Evolutionary conservation across 2,113 vertebrate genomes (phyloP), one percentile per base, ranked within the genome.

Genomic region (Cyanocitta stelleri): DNA sequence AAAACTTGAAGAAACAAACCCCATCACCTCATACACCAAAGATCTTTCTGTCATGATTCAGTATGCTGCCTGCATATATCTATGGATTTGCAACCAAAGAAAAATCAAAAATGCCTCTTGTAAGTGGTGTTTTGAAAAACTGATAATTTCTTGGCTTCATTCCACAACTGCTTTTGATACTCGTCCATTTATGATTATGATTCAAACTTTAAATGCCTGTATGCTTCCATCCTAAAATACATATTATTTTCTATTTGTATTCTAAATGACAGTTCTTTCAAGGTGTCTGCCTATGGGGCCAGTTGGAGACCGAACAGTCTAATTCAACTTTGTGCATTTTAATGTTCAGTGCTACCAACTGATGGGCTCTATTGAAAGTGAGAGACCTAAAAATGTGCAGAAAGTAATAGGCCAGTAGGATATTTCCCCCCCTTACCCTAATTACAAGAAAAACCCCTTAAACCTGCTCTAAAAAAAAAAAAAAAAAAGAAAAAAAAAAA

Each of bases 131-230:
- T 93, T 95, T 91, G 78, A 93, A 95, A 97, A 96, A 63, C 24
- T 84, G 92, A 95, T 96, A 90, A 88, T 72, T 96, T 92, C 68
- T 91, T 96, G 93, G 96, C 95, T 58, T 89, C 43, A 8, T 93
- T 96, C 92, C 96, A 96, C 68, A 30, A 46, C 68, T 64, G 64
- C 3, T 93, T 97, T 92, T 95, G 90, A 96, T 75, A 74, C 67
- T 94, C 0, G 0, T 63, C 73, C 29, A 2, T 78, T 93, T 83
- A 39, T 3, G 5, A 92, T 83, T 91, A 71, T 3, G 3, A 84
- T 63, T 94, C 56, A 92, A 91, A 91, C 49, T 84, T 92, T 72
- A 75, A 87, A 91, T n/a, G 59, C 20, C 44, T 93, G 33, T 62
- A 16, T 26, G 20, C 43, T 93, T 96, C 75, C 81, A 91, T 39